phyloP scores from a whole-genome alignment of 2,113 vertebrate species.

The Anhinga anhinga region DNA sequence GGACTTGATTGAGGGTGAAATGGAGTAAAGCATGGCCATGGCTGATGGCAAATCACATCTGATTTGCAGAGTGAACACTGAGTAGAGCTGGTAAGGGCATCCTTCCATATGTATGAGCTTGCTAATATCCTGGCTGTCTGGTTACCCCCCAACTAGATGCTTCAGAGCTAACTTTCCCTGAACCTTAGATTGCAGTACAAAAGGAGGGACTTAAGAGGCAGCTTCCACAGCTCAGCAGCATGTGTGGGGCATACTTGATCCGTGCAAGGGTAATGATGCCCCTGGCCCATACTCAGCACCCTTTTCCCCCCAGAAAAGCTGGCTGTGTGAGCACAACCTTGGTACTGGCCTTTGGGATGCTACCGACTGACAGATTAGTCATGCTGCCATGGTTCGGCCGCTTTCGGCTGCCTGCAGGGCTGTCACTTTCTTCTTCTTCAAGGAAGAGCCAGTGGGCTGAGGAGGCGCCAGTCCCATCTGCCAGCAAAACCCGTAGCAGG shows the following conservation, averaged over 20 bases:
- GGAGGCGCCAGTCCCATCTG: conserved; percentile 58
- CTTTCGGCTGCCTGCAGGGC: conserved; percentile 49
- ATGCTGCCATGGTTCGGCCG: background rate
- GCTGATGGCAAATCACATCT: conserved; percentile 35
- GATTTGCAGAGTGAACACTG: background rate
- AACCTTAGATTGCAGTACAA: rapidly evolving
- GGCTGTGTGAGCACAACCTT: background rate
- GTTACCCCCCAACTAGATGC: background rate
- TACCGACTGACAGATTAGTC: background rate
- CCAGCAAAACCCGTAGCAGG: conserved; percentile 26
- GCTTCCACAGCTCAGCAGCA: background rate
- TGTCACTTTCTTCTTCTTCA: conserved; percentile 66
- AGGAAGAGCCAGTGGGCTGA: conserved; percentile 65
- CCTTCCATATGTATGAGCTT: conserved; percentile 56
- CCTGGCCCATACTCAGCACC: background rate
- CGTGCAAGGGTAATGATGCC: background rate
- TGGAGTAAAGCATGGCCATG: background rate
- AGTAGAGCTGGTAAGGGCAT: conserved; percentile 36
- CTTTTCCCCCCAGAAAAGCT: background rate
- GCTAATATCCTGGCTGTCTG: background rate
- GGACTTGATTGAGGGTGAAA: conserved; percentile 47
- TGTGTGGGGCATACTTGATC: background rate
- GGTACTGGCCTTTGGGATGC: background rate
- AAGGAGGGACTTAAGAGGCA: background rate
- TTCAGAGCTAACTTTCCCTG: background rate